phyloP scores from a whole-genome alignment of 2,113 vertebrate species.

The Brevimyrus niger region DNA sequence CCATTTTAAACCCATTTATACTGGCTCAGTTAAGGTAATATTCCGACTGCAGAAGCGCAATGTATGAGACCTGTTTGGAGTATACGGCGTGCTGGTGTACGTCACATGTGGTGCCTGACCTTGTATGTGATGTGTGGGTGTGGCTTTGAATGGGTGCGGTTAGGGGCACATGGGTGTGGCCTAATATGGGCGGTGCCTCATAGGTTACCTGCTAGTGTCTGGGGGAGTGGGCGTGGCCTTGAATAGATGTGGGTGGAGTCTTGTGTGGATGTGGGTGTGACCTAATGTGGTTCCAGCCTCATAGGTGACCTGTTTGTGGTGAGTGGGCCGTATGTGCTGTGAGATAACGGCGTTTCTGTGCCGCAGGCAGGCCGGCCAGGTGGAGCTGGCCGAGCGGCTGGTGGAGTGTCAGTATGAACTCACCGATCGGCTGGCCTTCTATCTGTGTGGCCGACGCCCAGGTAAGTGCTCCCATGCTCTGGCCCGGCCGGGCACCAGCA shows the following conservation, averaged over 20 bases:
- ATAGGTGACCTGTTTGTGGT: background rate
- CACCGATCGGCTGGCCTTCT: slow-evolving; percentile 92
- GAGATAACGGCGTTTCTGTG: slow-evolving; percentile 17
- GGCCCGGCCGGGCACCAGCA: background rate
- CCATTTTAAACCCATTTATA: background rate
- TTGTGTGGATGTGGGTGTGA: background rate
- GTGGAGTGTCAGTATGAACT: slow-evolving; percentile 98
- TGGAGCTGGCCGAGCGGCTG: slow-evolving; percentile 87
- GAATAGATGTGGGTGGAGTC: background rate
- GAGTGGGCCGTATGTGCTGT: background rate
- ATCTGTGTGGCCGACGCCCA: slow-evolving; percentile 90
- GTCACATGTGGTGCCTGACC: background rate
- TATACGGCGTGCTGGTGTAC: background rate
- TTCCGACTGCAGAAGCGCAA: background rate
- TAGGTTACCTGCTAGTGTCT: background rate
- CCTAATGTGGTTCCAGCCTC: background rate
- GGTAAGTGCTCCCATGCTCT: slow-evolving; percentile 57
- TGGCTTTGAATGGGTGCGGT: background rate
- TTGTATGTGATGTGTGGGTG: background rate
- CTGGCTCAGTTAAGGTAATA: background rate
- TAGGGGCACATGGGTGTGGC: background rate
- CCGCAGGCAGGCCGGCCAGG: slow-evolving; percentile 88
- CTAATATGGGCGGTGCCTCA: background rate
- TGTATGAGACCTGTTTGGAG: background rate
- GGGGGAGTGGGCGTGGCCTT: background rate